Conservation (phyloP, 2,113 vertebrate genomes). For the Patagioenas fasciata region DNA sequence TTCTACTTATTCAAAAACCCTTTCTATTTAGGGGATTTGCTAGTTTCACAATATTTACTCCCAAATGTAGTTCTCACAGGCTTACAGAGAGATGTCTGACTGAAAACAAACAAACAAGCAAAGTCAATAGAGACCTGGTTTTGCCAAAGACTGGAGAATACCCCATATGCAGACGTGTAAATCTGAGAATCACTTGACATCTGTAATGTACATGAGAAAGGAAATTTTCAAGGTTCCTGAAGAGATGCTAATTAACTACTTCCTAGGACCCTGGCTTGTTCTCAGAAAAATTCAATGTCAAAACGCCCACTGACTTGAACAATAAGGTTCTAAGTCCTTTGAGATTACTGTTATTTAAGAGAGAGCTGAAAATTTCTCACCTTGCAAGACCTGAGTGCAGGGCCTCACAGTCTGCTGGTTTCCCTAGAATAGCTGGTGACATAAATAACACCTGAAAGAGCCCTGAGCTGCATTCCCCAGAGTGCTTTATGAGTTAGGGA, state of each 20-base stretch:
- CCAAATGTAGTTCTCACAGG: not conserved
- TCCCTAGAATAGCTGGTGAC: not conserved
- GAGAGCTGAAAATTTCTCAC: not conserved
- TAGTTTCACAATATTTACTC: not conserved
- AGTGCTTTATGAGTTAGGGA: not conserved
- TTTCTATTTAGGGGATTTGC: not conserved
- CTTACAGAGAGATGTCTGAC: not conserved
- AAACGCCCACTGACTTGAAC: not conserved
- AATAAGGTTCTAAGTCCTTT: not conserved
- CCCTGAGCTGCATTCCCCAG: not conserved
- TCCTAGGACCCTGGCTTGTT: not conserved
- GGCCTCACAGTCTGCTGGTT: not conserved
- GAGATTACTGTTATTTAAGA: constrained; percentile 7
- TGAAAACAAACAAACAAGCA: not conserved
- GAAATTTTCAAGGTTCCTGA: not conserved
- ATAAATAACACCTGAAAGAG: constrained; percentile 36
- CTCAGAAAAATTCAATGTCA: not conserved
- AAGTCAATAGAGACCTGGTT: not conserved
- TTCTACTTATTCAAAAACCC: not conserved
- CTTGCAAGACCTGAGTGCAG: not conserved
- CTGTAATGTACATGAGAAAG: not conserved
- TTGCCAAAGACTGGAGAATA: not conserved
- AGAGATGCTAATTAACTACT: constrained; percentile 8
- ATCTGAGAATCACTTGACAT: not conserved
- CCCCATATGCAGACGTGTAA: not conserved